Base-by-base conservation (phyloP, 2,797 vertebrate genomes). In the Ficedula albicollis region DNA sequence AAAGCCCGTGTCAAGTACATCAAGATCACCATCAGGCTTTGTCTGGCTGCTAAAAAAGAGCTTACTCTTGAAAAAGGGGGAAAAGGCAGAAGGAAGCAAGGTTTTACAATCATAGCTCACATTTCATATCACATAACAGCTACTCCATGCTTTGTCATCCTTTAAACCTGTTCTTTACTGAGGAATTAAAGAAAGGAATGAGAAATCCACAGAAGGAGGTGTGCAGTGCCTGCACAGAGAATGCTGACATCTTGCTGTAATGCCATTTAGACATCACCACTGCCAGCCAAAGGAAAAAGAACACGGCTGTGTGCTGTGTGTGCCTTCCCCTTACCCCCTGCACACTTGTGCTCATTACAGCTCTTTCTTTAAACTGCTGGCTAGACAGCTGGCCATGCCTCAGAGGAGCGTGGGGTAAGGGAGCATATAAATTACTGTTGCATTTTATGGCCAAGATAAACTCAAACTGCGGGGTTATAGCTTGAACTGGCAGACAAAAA, bases 391-490 rank as follows among this genome's bases (percentile, higher is more conserved):
- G 97, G 97, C 97, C 97, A 84, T 93, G 96, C 96, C 97, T 97
- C 97, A 66, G 95, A 97, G 97, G 97, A 98, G 89, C 6, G 2
- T 60, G n/a, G 73, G 94, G 92, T 89, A 89, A 94, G 92, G 93
- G 85, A 97, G 96, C 95, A 95, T 98, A 97, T 97, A 98, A 98
- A 98, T 98, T 98, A 97, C 96, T 97, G 91, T 95, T 97, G 96
- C 96, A 30, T 97, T 98, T 98, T 97, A 98, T 70, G 54, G 97
- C 96, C 95, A 98, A 98, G 97, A 98, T 98, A 98, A 98, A 98
- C 97, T 97, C 86, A 92, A 93, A 97, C 95, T 95, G 79, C 96
- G 97, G 96, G 95, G 96, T 97, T 97, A 96, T 96, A 97, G 96
- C 94, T 95, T 96, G 95, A 96, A 95, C 93, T 94, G 93, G 95